Conservation (phyloP, 2,113 vertebrate genomes). For the Siphamia tubifer region DNA sequence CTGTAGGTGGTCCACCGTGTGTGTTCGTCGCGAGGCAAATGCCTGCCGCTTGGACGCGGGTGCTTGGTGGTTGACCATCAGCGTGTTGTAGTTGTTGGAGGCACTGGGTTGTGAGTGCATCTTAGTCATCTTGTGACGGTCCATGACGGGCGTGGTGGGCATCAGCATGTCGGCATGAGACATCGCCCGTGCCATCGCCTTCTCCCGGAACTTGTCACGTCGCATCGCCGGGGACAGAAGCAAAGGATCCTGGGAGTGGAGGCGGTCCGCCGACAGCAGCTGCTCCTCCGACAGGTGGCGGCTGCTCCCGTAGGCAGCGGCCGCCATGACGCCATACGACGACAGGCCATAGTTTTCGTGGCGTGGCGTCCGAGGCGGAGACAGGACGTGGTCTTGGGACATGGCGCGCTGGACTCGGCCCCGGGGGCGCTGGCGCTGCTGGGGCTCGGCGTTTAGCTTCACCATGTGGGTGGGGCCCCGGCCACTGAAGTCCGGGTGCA, state of each 20-base stretch:
- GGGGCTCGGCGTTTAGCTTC: constrained; percentile 86
- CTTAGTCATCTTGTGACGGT: constrained; percentile 95
- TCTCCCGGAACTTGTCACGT: constrained; percentile 89
- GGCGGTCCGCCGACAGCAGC: constrained; percentile 91
- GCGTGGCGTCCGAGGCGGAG: constrained; percentile 81
- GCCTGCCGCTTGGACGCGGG: constrained; percentile 92
- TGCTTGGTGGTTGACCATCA: constrained; percentile 84
- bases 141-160: constrained; percentile 88
- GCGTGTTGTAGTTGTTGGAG: constrained; percentile 92
- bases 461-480: constrained; percentile 86
- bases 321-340: constrained; percentile 69
- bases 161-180: constrained; percentile 96
- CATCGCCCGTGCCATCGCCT: constrained; percentile 90
- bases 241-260: constrained; percentile 95
- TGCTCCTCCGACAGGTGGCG: constrained; percentile 92
- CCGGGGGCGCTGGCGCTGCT: constrained; percentile 86
- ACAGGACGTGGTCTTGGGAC: constrained; percentile 97
- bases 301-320: constrained; percentile 75
- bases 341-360: constrained; percentile 85
- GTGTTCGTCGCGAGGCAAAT: constrained; percentile 93
- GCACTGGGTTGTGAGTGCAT: constrained; percentile 96
- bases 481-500: constrained; percentile 85
- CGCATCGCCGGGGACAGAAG: constrained; percentile 92
- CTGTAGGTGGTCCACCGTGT: constrained; percentile 97
- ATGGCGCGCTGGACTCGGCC: constrained; percentile 90